Evolutionary conservation across 2,113 vertebrate species (phyloP).

Genomic region (Chaetorhynchus papuensis): DNA sequence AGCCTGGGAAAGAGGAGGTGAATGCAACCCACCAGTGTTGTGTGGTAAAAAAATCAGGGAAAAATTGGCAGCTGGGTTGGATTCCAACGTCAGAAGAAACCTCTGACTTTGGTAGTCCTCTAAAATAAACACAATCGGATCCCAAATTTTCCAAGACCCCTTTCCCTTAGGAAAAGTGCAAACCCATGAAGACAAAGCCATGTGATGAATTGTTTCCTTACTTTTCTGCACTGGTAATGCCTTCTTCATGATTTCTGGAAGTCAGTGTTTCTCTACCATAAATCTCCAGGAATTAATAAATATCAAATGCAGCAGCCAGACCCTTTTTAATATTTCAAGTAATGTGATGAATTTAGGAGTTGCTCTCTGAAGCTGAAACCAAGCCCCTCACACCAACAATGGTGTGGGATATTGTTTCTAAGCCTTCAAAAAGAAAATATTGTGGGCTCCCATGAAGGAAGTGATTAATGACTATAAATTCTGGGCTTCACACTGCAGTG

Average conservation of each 20-base stretch:
- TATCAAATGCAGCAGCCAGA: not conserved
- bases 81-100: not conserved
- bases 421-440: not conserved
- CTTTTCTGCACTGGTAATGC: not conserved
- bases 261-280: not conserved
- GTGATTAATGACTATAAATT: not conserved
- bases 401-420: not conserved
- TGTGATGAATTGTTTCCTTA: not conserved
- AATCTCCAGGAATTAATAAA: not conserved
- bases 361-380: not conserved
- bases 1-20: not conserved
- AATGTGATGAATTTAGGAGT: not conserved
- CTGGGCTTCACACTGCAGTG: not conserved
- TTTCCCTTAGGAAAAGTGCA: not conserved
- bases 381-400: not conserved
- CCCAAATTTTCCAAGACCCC: not conserved
- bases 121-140: not conserved
- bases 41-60: not conserved
- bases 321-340: not conserved
- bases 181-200: not conserved
- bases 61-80: not conserved
- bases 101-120: not conserved
- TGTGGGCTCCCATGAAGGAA: not conserved
- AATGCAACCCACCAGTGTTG: not conserved
- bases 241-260: not conserved